Percentiles rank a stretch among this genome's conserved stretches.
These are phyloP conservation scores for Cephalopholis sonnerati DNA, from an alignment of 2,113 vertebrate genomes.

Conservation along the genomic window DNA sequence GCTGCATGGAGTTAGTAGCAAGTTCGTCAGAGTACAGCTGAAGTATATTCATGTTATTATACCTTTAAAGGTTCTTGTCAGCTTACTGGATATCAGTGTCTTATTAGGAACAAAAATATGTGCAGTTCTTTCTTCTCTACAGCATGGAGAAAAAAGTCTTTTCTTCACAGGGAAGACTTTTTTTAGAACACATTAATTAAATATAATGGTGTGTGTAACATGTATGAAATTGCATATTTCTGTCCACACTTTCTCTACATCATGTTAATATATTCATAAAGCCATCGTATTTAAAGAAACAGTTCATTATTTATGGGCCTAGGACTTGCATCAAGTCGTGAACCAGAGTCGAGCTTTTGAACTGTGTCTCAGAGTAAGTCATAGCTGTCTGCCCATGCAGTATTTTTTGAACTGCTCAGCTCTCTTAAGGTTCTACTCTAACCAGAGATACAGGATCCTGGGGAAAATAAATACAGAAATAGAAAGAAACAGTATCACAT, in stretches of 20 bases:
- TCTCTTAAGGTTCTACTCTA: background rate
- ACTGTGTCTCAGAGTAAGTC: background rate
- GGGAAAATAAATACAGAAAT: constrained; percentile 1
- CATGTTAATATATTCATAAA: constrained; percentile 58
- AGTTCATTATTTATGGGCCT: constrained; percentile 67
- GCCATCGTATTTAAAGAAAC: constrained; percentile 68
- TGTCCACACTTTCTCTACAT: constrained; percentile 43
- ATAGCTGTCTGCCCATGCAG: background rate
- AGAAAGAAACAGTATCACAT: constrained; percentile 15
- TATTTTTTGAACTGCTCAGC: background rate
- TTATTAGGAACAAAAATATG: background rate
- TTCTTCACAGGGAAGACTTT: constrained; percentile 12
- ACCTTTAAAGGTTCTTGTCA: background rate
- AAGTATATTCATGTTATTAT: background rate
- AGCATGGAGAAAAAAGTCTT: background rate
- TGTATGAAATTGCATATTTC: constrained; percentile 44
- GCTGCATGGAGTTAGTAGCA: background rate
- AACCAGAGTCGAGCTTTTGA: background rate
- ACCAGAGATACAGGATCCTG: background rate
- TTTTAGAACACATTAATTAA: constrained; percentile 50
- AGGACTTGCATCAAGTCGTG: constrained; percentile 20
- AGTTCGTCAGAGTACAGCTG: background rate
- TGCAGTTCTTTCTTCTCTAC: background rate
- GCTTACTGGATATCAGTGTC: background rate
- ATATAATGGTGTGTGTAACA: constrained; percentile 49